Percentiles rank a stretch among this genome's conserved stretches.
These are phyloP conservation scores for Orientallactaga bullata DNA, from an alignment of 2,113 vertebrate species.

Conservation along the genomic window DNA sequence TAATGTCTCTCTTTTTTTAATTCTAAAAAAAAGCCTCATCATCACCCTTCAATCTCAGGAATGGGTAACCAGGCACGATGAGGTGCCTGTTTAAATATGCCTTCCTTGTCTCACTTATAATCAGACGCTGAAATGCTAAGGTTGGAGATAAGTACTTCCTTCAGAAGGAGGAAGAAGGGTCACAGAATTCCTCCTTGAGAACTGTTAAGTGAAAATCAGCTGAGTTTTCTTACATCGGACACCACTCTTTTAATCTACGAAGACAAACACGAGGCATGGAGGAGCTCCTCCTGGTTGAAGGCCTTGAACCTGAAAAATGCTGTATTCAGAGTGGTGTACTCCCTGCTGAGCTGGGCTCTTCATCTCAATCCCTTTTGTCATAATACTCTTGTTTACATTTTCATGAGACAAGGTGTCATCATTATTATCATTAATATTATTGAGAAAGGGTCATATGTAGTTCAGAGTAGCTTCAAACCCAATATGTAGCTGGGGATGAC, in stretches of 20 bases:
- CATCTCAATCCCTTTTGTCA: background rate
- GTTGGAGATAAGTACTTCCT: background rate
- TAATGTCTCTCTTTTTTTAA: background rate
- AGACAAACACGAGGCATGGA: no score
- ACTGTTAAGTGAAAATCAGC: background rate
- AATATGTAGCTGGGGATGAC: no score
- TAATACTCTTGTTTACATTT: background rate
- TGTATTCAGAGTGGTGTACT: rapidly evolving
- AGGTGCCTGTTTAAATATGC: background rate
- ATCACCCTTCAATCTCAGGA: background rate
- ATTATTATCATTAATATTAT: no score
- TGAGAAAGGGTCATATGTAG: no score
- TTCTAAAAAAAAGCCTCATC: background rate
- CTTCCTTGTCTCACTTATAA: background rate
- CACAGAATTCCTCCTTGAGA: background rate
- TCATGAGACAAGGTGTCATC: background rate
- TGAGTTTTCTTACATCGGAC: background rate
- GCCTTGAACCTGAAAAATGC: rapidly evolving
- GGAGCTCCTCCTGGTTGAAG: no score
- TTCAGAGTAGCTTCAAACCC: no score
- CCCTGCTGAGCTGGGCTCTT: background rate
- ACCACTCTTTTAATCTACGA: background rate
- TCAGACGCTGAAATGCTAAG: background rate
- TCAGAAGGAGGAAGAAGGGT: no score
- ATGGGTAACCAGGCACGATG: background rate